Base-by-base conservation (phyloP, 2,113 vertebrate species). In the Conger conger region DNA sequence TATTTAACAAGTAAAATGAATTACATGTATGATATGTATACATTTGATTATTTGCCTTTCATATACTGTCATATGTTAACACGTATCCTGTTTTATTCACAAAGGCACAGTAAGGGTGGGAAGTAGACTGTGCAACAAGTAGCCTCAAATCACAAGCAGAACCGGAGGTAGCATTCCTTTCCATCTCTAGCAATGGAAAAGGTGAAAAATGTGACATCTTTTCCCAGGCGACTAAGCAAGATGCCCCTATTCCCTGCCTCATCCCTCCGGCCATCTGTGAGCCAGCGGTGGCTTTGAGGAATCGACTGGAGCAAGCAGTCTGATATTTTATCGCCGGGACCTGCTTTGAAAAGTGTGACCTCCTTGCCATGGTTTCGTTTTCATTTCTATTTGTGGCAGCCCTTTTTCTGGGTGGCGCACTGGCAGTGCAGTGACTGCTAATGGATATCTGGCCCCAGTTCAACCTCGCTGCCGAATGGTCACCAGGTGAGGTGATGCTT, bases 251-350 rank as follows among this genome's bases (percentile, higher is more conserved):
- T 33, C 27, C 7, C 68, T 17, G n/a, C 27, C 30, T 73, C 30
- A 11, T 78, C 82, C 18, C 40, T 84, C 50, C 27, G 33, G 68
- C 73, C 79, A 82, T n/a, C 83, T 45, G 76, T 86, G 79, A 63
- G 82, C 38, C 33, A 42, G 82, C 84, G 36, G 68, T 40, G 76
- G 50, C 82, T 88, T 84, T 87, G 84, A 83, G 68, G 37, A 86
- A 87, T 68, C 45, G 85, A 84, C 68, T 81, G 17, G 20, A 87
- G 63, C 33, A 68, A 86, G 80, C 82, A 53, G 86, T 88, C 83
- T 87, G 83, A 88, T 87, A 81, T 87, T 79, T 82, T 83, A 82
- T 80, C 87, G 80, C 82, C 37, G 81, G 84, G 87, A 76, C 76
- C 68, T 38, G n/a, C 83, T 87, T 85, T 85, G 84, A 88, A 84